phyloP scores from a whole-genome alignment of 92 coral and sea anemone genomes.

The Virgularia gustaviana region DNA sequence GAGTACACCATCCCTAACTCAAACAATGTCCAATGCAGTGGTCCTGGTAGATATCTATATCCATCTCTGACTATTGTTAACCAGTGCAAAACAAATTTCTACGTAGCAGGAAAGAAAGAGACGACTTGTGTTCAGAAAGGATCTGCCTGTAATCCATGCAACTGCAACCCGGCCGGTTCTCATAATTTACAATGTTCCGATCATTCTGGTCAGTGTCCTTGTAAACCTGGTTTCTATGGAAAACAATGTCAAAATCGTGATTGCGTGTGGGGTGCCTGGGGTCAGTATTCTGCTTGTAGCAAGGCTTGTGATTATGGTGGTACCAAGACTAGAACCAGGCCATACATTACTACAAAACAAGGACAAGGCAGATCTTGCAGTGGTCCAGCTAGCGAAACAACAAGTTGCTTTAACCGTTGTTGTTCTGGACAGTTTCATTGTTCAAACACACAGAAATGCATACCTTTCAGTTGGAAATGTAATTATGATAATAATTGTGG shows the following conservation, averaged over 20 bases:
- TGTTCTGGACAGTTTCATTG: background rate
- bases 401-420: background rate
- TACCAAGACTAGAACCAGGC: background rate
- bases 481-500: background rate
- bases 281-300: background rate
- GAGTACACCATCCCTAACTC: background rate
- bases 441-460: background rate
- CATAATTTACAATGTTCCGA: background rate
- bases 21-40: background rate
- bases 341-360: background rate
- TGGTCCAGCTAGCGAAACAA: background rate
- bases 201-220: background rate
- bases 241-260: background rate
- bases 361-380: background rate
- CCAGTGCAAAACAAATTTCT: slow-evolving; percentile 3
- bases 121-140: background rate
- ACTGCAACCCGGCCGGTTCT: background rate
- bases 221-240: background rate
- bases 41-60: background rate
- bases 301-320: background rate
- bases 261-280: background rate
- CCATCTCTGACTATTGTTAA: background rate
- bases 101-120: background rate
- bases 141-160: background rate
- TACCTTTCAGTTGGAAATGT: background rate